Conservation (phyloP, 2,113 vertebrate genomes). For the Equus quagga region DNA sequence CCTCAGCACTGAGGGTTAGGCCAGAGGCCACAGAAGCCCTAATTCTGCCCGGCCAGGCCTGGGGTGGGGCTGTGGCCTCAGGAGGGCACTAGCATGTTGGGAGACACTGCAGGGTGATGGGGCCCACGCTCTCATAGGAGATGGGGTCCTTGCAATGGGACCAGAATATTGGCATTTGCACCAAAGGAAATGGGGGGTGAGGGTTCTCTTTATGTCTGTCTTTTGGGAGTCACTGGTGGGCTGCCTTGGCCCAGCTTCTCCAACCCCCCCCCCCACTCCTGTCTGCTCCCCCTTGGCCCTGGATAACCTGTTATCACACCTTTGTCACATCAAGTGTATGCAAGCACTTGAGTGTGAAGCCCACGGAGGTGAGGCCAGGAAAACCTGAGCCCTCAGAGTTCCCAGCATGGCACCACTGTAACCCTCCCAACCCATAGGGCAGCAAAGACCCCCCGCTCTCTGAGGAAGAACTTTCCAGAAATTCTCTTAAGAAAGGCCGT, state of each 20-base stretch:
- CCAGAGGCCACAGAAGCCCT: too few relatives aligned
- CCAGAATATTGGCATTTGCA: too few relatives aligned
- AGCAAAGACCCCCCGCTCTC: background rate
- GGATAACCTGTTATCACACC: background rate
- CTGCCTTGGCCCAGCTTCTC: background rate
- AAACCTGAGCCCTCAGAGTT: background rate
- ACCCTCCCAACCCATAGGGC: background rate
- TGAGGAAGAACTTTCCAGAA: background rate
- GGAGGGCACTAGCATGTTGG: too few relatives aligned
- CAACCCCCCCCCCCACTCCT: background rate
- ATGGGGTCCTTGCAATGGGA: too few relatives aligned
- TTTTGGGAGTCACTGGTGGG: background rate
- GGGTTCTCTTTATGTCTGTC: background rate
- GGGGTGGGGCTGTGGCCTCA: too few relatives aligned
- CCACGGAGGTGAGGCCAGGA: background rate
- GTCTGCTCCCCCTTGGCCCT: rapidly evolving
- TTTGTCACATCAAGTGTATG: background rate
- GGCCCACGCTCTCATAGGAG: too few relatives aligned
- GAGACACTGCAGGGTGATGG: too few relatives aligned
- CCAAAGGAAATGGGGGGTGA: background rate
- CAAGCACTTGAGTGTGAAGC: background rate
- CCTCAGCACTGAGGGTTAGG: too few relatives aligned
- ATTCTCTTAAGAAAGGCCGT: background rate
- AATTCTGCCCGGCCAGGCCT: too few relatives aligned
- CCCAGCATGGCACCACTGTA: background rate